These are phyloP conservation scores for Acanthisitta chloris DNA, from an alignment of 2,113 vertebrate genomes.

Conservation along the genomic window DNA sequence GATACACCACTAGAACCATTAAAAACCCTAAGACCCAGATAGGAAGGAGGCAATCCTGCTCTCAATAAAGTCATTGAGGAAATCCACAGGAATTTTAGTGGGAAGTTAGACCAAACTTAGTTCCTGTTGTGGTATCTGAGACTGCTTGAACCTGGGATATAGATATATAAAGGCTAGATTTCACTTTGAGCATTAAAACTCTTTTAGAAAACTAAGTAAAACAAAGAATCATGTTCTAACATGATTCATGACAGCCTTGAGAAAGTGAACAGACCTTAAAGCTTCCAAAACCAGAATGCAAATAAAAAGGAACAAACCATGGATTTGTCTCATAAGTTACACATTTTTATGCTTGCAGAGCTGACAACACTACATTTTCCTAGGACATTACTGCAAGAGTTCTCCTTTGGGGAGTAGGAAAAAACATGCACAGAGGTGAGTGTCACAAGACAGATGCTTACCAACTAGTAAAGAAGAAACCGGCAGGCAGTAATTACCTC, in stretches of 20 bases:
- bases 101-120: not conserved
- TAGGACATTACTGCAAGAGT: fast-evolving
- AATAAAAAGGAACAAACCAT: not conserved
- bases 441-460: not conserved
- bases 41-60: not conserved
- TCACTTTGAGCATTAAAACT: not conserved
- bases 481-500: not conserved
- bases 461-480: not conserved
- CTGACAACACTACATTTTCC: not conserved
- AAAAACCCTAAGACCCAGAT: not conserved
- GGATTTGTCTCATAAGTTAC: not conserved
- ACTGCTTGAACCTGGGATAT: not conserved
- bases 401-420: not conserved
- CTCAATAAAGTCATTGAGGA: not conserved
- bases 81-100: not conserved
- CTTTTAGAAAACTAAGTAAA: not conserved
- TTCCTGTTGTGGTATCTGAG: fast-evolving
- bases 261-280: not conserved
- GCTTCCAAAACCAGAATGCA: not conserved
- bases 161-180: not conserved
- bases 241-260: not conserved
- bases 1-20: not conserved
- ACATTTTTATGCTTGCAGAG: not conserved
- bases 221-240: not conserved
- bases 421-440: not conserved